Conservation (phyloP, 92 coral and sea anemone species). For the Zoanthus sansibaricus region DNA sequence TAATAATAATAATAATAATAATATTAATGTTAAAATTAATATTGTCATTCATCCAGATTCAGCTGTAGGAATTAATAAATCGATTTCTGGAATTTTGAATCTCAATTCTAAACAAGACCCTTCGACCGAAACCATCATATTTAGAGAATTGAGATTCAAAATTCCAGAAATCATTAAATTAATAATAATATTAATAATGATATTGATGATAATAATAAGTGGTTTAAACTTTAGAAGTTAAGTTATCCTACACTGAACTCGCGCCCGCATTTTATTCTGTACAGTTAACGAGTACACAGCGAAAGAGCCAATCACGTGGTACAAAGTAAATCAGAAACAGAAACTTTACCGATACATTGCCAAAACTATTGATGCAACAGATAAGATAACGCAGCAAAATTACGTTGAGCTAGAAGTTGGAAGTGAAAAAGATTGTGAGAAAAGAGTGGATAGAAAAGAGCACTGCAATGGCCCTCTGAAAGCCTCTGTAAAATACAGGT, state of each 20-base stretch:
- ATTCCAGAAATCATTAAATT: too few relatives aligned
- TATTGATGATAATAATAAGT: too few relatives aligned
- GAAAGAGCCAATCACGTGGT: slow-evolving; percentile 78
- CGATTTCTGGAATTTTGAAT: too few relatives aligned
- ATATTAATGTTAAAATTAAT: too few relatives aligned
- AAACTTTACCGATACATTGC: slow-evolving; percentile 68
- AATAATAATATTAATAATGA: too few relatives aligned
- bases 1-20: too few relatives aligned
- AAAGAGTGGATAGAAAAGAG: slow-evolving; percentile 47
- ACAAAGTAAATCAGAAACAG: slow-evolving; percentile 58
- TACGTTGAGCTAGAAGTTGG: slow-evolving; percentile 70
- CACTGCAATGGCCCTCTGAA: slow-evolving; percentile 78
- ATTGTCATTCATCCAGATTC: too few relatives aligned
- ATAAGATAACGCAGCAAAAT: slow-evolving; percentile 35
- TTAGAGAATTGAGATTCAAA: too few relatives aligned
- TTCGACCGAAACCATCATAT: too few relatives aligned
- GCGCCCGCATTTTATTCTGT: neutral
- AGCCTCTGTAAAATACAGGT: slow-evolving; percentile 81
- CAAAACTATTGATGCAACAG: slow-evolving; percentile 55
- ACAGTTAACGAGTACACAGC: slow-evolving; percentile 63
- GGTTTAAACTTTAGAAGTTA: neutral
- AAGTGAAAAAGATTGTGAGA: slow-evolving; percentile 57
- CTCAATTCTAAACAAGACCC: too few relatives aligned
- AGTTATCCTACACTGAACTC: neutral
- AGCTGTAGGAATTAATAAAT: too few relatives aligned